Conservation (phyloP, 2,888 invertebrate species). For the Eupithecia subfuscata region DNA sequence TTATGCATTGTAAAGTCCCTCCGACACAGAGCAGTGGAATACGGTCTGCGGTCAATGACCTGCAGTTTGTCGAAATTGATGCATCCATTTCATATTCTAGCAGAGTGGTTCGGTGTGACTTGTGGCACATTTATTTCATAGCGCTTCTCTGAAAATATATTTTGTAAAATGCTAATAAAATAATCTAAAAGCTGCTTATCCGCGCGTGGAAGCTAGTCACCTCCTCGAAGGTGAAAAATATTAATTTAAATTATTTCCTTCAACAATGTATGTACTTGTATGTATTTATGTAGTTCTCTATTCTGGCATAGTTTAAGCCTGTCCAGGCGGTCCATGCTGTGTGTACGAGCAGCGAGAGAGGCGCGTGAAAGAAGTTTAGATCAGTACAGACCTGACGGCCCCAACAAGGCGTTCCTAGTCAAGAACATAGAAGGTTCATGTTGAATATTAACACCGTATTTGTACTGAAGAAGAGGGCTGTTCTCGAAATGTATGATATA, state of each 20-base stretch:
- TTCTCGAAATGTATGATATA: too few species aligned
- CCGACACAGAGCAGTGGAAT: neutral
- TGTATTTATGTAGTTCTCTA: too few species aligned
- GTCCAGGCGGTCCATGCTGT: neutral
- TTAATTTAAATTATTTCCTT: too few species aligned
- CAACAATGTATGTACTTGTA: too few species aligned
- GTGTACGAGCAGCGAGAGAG: neutral
- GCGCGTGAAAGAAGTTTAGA: neutral
- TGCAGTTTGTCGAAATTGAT: neutral
- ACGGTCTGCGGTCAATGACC: neutral
- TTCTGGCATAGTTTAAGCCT: too few species aligned
- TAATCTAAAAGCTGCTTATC: neutral
- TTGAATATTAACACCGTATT: too few species aligned
- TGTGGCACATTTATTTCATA: neutral
- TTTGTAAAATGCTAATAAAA: neutral
- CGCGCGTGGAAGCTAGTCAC: neutral
- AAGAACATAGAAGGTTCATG: neutral
- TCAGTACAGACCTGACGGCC: neutral
- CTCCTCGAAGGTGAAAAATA: too few species aligned
- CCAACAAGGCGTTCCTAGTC: neutral
- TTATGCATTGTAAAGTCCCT: neutral
- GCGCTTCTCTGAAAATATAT: neutral
- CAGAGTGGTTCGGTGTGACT: neutral
- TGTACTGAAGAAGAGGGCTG: too few species aligned
- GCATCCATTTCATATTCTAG: neutral